phyloP scores from a whole-genome alignment of 2,888 invertebrate genomes.

The Ischnus inquisitorius region DNA sequence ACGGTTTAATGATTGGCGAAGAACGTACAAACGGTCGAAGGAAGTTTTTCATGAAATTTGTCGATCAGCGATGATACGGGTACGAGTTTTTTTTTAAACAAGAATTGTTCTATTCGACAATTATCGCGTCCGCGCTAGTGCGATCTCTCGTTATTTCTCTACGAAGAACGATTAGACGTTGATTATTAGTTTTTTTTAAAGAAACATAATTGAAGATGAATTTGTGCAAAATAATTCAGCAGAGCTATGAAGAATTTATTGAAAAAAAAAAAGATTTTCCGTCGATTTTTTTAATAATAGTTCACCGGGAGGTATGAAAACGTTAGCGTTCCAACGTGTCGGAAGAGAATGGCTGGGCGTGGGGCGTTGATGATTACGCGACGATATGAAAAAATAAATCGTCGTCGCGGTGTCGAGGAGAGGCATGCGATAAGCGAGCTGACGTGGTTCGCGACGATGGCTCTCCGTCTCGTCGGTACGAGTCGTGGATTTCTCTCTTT shows the following conservation, averaged over 20 bases:
- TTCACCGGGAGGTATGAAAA: not conserved
- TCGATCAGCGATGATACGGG: constrained; percentile 5
- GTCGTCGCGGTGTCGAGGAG: constrained; percentile 32
- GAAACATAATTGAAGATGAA: no score
- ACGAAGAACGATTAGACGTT: constrained; percentile 24
- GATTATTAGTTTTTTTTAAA: not conserved
- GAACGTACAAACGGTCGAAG: constrained; percentile 57
- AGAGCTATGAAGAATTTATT: not conserved
- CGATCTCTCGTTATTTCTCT: constrained; percentile 33
- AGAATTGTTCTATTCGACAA: constrained; percentile 42
- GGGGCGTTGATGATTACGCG: not conserved
- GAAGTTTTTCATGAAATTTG: constrained; percentile 50
- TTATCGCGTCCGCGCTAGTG: constrained; percentile 27
- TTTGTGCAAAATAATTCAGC: not conserved
- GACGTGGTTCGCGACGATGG: constrained; percentile 43
- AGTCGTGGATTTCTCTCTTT: not conserved
- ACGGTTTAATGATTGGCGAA: constrained; percentile 60
- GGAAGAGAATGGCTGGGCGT: not conserved
- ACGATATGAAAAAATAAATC: constrained; percentile 18
- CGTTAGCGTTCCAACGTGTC: not conserved
- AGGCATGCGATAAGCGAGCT: constrained; percentile 54
- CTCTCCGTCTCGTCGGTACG: constrained; percentile 17
- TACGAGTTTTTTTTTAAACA: constrained; percentile 23
- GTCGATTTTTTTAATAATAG: not conserved
- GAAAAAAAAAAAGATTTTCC: not conserved